Evolutionary conservation across 2,113 vertebrate genomes (phyloP).

Genomic region (Chrysochloris asiatica): DNA sequence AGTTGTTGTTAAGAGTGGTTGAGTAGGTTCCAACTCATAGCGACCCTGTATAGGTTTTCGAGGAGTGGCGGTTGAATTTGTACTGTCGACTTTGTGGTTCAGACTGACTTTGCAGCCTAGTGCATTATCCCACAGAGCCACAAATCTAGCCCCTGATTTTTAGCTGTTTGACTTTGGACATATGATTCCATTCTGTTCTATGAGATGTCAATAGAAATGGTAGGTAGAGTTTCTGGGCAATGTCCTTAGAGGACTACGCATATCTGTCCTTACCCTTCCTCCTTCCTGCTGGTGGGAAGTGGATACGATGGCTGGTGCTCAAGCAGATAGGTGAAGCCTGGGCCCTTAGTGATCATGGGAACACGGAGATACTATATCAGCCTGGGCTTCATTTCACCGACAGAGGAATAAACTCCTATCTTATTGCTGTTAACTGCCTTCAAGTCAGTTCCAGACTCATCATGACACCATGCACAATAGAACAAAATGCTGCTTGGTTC

Average conservation of each 20-base stretch:
- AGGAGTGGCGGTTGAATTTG: no score
- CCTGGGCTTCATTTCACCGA: background rate
- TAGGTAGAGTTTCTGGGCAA: background rate
- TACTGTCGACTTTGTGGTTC: no score
- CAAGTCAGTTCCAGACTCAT: background rate
- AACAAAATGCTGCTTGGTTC: background rate
- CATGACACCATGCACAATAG: background rate
- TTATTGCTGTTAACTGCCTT: background rate
- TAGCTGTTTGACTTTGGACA: background rate
- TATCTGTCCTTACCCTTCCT: background rate
- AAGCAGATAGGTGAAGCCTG: background rate
- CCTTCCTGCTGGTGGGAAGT: background rate
- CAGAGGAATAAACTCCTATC: background rate
- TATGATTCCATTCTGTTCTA: background rate
- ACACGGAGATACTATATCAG: no score
- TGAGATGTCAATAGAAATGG: background rate
- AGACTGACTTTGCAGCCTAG: background rate
- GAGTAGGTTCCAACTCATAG: no score
- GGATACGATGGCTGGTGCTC: conserved; percentile 29
- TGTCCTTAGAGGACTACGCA: background rate
- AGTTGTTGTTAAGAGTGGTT: no score
- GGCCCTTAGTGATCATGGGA: background rate
- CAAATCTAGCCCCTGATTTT: background rate
- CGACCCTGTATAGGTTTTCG: no score
- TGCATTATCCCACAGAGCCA: background rate